Base-by-base conservation (phyloP, 2,888 invertebrate species). In the Caenorhabditis auriculariae region DNA sequence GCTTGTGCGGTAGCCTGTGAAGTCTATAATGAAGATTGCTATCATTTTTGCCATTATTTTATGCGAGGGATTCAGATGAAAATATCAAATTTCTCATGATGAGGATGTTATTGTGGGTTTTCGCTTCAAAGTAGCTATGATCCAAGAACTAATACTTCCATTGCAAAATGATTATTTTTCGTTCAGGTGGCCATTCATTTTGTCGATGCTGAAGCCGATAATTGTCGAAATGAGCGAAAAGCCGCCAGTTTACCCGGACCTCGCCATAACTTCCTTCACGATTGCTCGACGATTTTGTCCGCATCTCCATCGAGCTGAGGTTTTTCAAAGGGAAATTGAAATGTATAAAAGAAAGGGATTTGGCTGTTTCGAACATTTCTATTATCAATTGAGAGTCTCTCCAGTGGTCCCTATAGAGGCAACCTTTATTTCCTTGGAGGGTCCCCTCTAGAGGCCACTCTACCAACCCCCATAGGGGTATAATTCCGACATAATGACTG, bases 211-310 rank as follows among this genome's bases (percentile, higher is more conserved):
- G 0, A 5, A 38, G 2, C 47, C 47, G 29, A 58, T 54, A 19
- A 15, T 63, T 6, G n/a, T 32, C 23, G 63, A 59, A 24, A 43
- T 59, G 28, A 32, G 24, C 19, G 63, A 59, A 15, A 51, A 52
- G 17, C 26, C 19, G 15, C 46, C 49, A 1, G 38, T 44, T 12
- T 63, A 53, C 21, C 63, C 63, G 0, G 63, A 63, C 38, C 46
- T 63, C 5, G 46, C 55, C 1, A 49, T 42, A 21, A 52, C 55
- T 4, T 52, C 55, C 2, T 59, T 58, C 24, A 55, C 50, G 12
- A 26, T 52, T 1, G 51, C 58, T 6, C 24, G 57, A 23, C 35
- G 62, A 32, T 62, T 44, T 42, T 57, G 57, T 44, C 62, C 62
- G 17, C 43, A 29, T 24, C 43, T 62, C 0, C 1, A n/a, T 1